Percentiles rank a stretch among this genome's conserved stretches.
These are phyloP conservation scores for Alca torda DNA, from an alignment of 2,797 vertebrate species.

Conservation along the genomic window DNA sequence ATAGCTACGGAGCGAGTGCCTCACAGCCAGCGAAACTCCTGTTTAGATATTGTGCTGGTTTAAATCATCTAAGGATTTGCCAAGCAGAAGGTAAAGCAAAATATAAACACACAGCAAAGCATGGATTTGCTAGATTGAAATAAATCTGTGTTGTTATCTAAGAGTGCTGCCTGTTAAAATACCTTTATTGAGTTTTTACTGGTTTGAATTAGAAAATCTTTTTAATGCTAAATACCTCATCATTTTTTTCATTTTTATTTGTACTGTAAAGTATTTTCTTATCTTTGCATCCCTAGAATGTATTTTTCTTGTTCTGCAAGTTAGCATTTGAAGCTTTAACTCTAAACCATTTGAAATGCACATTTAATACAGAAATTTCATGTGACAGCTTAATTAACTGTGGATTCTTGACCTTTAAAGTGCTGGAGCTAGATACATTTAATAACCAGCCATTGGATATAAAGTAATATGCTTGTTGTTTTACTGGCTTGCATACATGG, in stretches of 20 bases:
- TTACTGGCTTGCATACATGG: conserved; percentile 43
- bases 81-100: conserved; percentile 6
- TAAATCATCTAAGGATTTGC: background rate
- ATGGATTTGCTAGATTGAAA: background rate
- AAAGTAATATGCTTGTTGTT: conserved; percentile 41
- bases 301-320: conserved; percentile 42
- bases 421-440: conserved; percentile 27
- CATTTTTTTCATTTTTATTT: background rate
- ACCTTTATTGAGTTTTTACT: background rate
- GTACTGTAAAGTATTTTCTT: conserved; percentile 25
- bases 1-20: background rate
- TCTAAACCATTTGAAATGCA: background rate
- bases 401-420: conserved; percentile 66
- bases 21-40: background rate
- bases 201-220: background rate
- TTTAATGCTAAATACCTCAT: background rate
- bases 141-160: background rate
- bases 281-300: background rate
- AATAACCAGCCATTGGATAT: conserved; percentile 35
- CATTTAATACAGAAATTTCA: conserved; percentile 24
- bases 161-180: background rate
- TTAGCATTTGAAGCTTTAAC: conserved; percentile 19
- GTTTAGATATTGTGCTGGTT: background rate
- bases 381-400: conserved; percentile 47
- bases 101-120: background rate